These are phyloP conservation scores for Aplodontia rufa DNA, from an alignment of 2,113 vertebrate species.

Conservation along the genomic window DNA sequence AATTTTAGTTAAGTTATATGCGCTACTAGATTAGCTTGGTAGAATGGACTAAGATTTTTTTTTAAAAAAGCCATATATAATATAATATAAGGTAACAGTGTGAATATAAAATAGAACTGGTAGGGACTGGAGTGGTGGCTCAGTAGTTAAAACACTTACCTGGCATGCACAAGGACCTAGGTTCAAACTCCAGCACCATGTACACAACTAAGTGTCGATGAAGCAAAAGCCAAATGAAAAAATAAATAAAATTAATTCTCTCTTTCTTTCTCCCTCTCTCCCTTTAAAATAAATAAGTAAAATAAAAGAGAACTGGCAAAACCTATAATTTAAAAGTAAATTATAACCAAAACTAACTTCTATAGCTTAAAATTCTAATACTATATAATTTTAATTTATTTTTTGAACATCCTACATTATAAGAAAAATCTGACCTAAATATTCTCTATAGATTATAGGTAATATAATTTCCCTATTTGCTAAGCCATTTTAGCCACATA, in stretches of 20 bases:
- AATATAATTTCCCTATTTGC: not conserved
- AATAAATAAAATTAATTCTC: no score
- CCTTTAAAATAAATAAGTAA: no score
- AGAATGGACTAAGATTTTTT: slow-evolving; percentile 23
- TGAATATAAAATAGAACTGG: no score
- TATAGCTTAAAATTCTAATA: not conserved
- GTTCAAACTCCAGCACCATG: no score
- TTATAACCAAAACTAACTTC: not conserved
- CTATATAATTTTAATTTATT: slow-evolving; percentile 9
- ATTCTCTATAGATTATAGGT: not conserved
- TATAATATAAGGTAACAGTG: slow-evolving; percentile 19
- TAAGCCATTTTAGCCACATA: not conserved
- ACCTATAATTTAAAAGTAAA: slow-evolving; percentile 1
- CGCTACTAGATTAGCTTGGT: slow-evolving; percentile 3
- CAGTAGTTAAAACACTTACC: no score
- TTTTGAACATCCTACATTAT: not conserved
- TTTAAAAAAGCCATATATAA: no score
- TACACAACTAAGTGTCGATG: no score
- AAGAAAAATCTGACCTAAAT: slow-evolving; percentile 58
- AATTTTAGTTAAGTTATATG: slow-evolving; percentile 28
- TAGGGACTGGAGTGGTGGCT: no score
- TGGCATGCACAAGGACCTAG: no score
- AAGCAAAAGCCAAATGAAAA: no score
- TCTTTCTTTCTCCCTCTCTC: no score
- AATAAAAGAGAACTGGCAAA: not conserved